These are phyloP conservation scores for Volucella inflata DNA, from an alignment of 2,888 invertebrate genomes.

Conservation along the genomic window DNA sequence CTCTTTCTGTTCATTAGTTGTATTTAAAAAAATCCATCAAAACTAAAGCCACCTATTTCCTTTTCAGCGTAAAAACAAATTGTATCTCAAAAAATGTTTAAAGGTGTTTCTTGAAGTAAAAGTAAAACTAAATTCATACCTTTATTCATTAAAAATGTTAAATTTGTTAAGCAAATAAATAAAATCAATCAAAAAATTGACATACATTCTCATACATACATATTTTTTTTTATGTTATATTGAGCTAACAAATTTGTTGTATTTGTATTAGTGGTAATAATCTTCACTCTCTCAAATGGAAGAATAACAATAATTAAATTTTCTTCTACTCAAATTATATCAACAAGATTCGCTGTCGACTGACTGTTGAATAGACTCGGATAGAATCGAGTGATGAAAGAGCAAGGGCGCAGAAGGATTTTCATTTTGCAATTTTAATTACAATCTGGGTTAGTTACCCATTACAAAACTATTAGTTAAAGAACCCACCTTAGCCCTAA, in stretches of 20 bases:
- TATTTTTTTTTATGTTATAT: neutral
- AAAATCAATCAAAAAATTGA: too few species aligned
- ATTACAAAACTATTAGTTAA: conserved; percentile 63
- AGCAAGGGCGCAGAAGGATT: conserved; percentile 21
- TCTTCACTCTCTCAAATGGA: conserved; percentile 31
- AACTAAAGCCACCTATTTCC: too few species aligned
- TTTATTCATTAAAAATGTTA: too few species aligned
- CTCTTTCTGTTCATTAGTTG: too few species aligned
- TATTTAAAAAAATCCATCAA: too few species aligned
- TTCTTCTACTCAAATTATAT: conserved; percentile 68
- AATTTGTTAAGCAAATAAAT: too few species aligned
- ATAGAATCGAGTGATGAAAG: conserved; percentile 9
- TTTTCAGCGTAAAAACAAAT: too few species aligned
- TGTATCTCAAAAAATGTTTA: too few species aligned
- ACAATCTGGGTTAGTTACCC: conserved; percentile 66
- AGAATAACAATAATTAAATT: conserved; percentile 68
- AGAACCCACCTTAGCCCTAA: conserved; percentile 43
- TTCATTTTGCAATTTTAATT: conserved; percentile 60
- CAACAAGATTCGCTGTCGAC: conserved; percentile 51
- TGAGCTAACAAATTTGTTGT: conserved; percentile 45
- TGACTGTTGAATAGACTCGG: conserved; percentile 8
- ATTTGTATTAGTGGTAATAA: conserved; percentile 1
- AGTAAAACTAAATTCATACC: too few species aligned
- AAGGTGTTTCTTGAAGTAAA: too few species aligned
- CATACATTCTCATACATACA: conserved; percentile 11